phyloP scores from a whole-genome alignment of 2,113 vertebrate genomes.

The Buteo buteo region DNA sequence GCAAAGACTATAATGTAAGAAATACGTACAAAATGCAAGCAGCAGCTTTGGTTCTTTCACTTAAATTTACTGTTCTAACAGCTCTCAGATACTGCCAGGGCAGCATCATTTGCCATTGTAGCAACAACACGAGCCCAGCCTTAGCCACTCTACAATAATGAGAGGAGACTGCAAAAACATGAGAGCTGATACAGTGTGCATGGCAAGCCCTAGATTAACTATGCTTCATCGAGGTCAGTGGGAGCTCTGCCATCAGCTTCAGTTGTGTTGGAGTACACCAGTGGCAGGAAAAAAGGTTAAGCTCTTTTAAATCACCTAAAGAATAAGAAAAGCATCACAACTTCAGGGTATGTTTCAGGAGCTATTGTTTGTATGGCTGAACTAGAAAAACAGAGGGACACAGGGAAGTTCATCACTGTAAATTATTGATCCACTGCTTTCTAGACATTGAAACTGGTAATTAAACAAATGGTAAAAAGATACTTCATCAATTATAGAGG shows the following conservation, averaged over 20 bases:
- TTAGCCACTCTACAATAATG: background rate
- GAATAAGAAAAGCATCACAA: background rate
- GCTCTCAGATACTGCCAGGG: background rate
- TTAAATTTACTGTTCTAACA: background rate
- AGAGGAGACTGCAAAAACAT: background rate
- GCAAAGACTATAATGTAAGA: background rate
- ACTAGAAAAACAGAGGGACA: background rate
- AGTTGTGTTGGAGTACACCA: background rate
- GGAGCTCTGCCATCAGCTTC: background rate
- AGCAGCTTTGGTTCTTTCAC: background rate
- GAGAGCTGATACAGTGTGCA: background rate
- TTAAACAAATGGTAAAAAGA: constrained; percentile 63
- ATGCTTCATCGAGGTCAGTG: background rate
- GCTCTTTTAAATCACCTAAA: background rate
- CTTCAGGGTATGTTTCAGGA: background rate
- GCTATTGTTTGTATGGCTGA: background rate
- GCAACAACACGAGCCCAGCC: background rate
- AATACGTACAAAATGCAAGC: background rate
- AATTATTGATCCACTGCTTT: constrained; percentile 62
- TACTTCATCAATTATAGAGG: constrained; percentile 59
- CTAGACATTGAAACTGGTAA: constrained; percentile 56
- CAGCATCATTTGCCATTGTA: background rate
- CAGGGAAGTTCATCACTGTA: constrained; percentile 10
- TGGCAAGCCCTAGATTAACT: background rate
- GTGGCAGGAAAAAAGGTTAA: background rate